Base-by-base conservation (phyloP, 2,888 invertebrate genomes). In the Pseudanteris insignis region DNA sequence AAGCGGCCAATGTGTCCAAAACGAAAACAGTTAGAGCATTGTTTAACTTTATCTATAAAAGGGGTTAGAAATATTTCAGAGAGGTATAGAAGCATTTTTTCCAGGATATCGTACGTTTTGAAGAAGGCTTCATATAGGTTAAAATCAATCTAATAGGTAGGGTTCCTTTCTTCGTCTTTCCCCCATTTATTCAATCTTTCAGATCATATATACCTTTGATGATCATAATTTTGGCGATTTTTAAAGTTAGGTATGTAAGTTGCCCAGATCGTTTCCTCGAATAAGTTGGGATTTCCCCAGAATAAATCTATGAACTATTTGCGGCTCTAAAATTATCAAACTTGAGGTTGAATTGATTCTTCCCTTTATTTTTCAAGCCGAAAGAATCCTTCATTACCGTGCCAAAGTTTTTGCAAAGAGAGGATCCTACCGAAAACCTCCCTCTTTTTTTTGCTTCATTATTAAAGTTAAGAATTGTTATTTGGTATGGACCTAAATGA, bases 41-140 rank as follows among this genome's bases (percentile, higher is more conserved):
- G 3, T 28, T 28, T 28, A 28, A 28, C 28, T 28, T n/a, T 28
- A 2, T 28, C 28, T 28, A 28, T n/a, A 28, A 28, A 28, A 8
- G 28, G 28, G 28, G 18, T 4, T 6, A 18, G 4, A 18, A 4
- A 18, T 4, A 18, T 6, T 6, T 18, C 18, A 4, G 18, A 18
- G 3, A 18, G 6, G 18, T 4, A 18, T 18, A 18, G 6, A 3
- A 18, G 6, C 26, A 26, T 26, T 26, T 26, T 26, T 3, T 26
- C 8, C 2, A n/a, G 26, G 2, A 26, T n/a, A n/a, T 26, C 8
- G 3, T 2, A n/a, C 3, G n/a, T 26, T n/a, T 26, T 26, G n/a
- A 26, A 26, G 8, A n/a, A 26, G 9, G 26, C 26, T 26, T 26
- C 8, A n/a, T n/a, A 26, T 6, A 26, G 4, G 26, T 26, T 26